Percentiles rank a stretch among this genome's conserved stretches.
Conservation (phyloP, 1,140 invertebrate species). For the Arion vulgaris region DNA sequence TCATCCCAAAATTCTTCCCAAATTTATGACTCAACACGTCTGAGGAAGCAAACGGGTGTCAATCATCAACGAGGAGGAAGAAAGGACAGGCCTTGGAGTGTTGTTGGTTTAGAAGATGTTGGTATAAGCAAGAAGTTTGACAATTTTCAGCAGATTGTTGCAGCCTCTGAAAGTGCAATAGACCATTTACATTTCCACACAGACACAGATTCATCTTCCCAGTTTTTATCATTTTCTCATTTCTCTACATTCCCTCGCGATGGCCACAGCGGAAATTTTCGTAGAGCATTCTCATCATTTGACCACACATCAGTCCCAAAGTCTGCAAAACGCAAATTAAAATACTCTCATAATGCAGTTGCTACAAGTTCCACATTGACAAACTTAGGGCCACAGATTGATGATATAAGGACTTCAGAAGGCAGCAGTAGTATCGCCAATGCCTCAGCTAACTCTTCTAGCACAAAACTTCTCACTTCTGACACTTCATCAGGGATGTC, state of each 20-base stretch:
- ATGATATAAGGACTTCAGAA: not conserved
- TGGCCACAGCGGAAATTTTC: slow-evolving; percentile 28
- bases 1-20: not conserved
- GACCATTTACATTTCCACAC: slow-evolving; percentile 44
- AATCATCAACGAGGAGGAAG: slow-evolving; percentile 26
- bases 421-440: not conserved
- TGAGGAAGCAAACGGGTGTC: slow-evolving; percentile 47
- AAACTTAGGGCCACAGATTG: not conserved
- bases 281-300: slow-evolving; percentile 44
- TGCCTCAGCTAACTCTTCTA: not conserved
- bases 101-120: slow-evolving; percentile 85
- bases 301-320: slow-evolving; percentile 34
- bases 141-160: slow-evolving; percentile 73
- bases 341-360: slow-evolving; percentile 39
- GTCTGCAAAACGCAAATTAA: slow-evolving; percentile 55
- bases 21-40: slow-evolving; percentile 43
- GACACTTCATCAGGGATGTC: not conserved
- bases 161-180: slow-evolving; percentile 89
- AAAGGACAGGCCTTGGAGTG: slow-evolving; percentile 84
- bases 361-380: not conserved
- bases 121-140: slow-evolving; percentile 67
- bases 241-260: slow-evolving; percentile 56
- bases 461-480: not conserved
- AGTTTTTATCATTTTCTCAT: slow-evolving; percentile 30
- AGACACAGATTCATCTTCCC: slow-evolving; percentile 47